Conservation (phyloP, 2,888 invertebrate species). For the Unio pictorum region DNA sequence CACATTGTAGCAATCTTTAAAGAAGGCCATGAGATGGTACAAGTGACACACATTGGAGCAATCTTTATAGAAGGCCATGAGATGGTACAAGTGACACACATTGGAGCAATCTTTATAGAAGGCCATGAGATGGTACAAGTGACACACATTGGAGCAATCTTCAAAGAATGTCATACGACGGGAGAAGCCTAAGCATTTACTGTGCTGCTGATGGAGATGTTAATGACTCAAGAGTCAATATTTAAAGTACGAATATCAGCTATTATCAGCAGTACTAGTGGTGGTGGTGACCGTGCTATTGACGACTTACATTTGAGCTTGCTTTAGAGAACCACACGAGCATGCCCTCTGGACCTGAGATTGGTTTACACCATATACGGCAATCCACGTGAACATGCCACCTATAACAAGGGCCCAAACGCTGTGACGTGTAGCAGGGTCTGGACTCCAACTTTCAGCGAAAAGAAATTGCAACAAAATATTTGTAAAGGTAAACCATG, state of each 20-base stretch:
- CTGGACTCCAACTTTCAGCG: slow-evolving; percentile 79
- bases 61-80: slow-evolving; percentile 79
- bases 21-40: slow-evolving; percentile 84
- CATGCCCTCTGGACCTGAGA: slow-evolving; percentile 94
- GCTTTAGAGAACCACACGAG: slow-evolving; percentile 85
- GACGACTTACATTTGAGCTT: slow-evolving; percentile 75
- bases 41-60: slow-evolving; percentile 73
- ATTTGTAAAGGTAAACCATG: too few relatives aligned
- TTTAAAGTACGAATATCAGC: too few relatives aligned
- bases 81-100: slow-evolving; percentile 48
- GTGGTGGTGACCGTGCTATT: slow-evolving; percentile 75
- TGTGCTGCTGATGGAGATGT: too few relatives aligned
- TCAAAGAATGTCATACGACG: slow-evolving; percentile 85
- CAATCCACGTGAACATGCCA: slow-evolving; percentile 92
- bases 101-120: slow-evolving; percentile 76
- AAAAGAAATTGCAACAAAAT: too few relatives aligned
- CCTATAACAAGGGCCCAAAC: slow-evolving; percentile 89
- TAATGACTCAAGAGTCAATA: too few relatives aligned
- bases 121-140: slow-evolving; percentile 83
- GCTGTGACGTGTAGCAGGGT: slow-evolving; percentile 88
- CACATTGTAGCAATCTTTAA: slow-evolving; percentile 75
- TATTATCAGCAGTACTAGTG: slow-evolving; percentile 85
- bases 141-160: slow-evolving; percentile 74
- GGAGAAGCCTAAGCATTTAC: slow-evolving; percentile 72
- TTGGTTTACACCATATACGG: slow-evolving; percentile 94